A percentile compares a stretch with the other conserved stretches of the same genome.
Evolutionary conservation across 2,113 vertebrate genomes (phyloP).

Genomic region (Anoura caudifer): DNA sequence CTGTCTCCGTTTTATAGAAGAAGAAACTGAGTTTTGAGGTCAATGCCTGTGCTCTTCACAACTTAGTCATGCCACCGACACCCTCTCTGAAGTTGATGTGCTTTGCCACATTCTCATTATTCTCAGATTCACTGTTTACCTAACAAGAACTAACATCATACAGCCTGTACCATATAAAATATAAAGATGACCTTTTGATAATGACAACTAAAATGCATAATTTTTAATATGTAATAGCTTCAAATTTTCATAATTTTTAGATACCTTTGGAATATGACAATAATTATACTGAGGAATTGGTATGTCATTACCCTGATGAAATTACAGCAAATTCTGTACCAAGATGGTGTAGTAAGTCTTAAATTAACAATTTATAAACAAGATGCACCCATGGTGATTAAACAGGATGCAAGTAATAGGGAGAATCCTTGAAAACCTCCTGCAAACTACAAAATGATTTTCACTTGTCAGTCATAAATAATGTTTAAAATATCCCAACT

Average conservation of each 20-base stretch:
- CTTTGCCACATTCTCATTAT: not conserved
- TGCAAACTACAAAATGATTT: not conserved
- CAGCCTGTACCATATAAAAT: not conserved
- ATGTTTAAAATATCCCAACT: not conserved
- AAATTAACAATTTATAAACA: not conserved
- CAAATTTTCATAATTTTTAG: slow-evolving; percentile 2
- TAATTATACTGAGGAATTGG: not conserved
- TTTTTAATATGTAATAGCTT: slow-evolving; percentile 2
- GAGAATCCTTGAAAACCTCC: not conserved
- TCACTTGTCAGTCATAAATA: not conserved
- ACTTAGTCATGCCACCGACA: not conserved
- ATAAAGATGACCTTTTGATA: not conserved
- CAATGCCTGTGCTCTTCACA: not conserved
- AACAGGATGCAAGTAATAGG: not conserved
- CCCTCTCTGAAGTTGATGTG: not conserved
- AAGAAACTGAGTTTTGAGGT: not conserved
- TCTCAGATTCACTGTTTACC: not conserved
- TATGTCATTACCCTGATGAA: not conserved
- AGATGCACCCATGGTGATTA: not conserved
- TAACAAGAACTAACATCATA: not conserved
- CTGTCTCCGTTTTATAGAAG: not conserved
- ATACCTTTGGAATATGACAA: not conserved
- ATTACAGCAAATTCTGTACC: not conserved
- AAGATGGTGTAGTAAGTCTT: not conserved
- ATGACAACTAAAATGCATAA: not conserved